These are phyloP conservation scores for Strongylocentrotus purpuratus DNA, from an alignment of 35 echinoderm and acorn worm species.

Conservation along the genomic window DNA sequence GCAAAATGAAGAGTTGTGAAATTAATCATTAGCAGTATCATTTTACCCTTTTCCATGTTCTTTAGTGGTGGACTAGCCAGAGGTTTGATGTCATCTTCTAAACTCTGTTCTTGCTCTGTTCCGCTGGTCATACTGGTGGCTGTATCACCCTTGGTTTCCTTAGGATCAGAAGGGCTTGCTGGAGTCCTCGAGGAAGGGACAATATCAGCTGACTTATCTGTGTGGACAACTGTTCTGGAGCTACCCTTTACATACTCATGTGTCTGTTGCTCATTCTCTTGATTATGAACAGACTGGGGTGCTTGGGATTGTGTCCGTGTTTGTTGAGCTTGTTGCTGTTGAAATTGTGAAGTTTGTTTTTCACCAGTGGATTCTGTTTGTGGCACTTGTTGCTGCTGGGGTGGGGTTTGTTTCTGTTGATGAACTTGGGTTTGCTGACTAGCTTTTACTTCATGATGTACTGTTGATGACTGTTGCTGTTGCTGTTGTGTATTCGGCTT, in stretches of 20 bases:
- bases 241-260: neutral
- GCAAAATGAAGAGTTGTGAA: neutral
- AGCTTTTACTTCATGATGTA: neutral
- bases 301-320: neutral
- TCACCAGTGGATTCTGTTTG: neutral
- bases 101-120: neutral
- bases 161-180: neutral
- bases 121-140: neutral
- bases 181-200: neutral
- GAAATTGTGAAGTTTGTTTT: neutral
- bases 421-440: neutral
- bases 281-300: neutral
- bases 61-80: constrained; percentile 20
- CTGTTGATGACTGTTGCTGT: constrained; percentile 39
- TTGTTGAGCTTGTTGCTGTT: neutral
- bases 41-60: neutral
- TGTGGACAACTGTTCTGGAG: neutral
- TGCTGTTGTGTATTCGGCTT: neutral
- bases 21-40: neutral
- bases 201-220: neutral
- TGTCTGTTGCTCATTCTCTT: neutral
- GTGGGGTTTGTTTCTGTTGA: neutral
- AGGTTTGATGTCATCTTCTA: constrained; percentile 6
- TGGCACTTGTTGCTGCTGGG: neutral
- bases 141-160: constrained; percentile 39